Percentiles rank a stretch among this genome's conserved stretches.
Conservation (phyloP, 2,888 invertebrate species). For the Thecophora atra region DNA sequence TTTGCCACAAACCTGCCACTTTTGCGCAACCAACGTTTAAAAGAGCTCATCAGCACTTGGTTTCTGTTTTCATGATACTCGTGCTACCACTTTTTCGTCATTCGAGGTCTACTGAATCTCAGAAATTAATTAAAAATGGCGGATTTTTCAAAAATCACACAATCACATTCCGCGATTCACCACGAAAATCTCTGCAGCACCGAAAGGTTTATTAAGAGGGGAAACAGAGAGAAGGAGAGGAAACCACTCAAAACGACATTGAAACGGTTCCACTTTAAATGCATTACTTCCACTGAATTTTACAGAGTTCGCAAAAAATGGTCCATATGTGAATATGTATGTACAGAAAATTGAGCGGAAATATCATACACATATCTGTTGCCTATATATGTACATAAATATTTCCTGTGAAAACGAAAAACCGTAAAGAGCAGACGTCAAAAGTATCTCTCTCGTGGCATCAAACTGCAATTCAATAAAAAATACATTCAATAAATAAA, state of each 20-base stretch:
- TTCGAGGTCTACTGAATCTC: no score
- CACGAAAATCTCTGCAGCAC: background rate
- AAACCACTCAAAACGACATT: background rate
- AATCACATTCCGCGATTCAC: background rate
- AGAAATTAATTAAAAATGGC: background rate
- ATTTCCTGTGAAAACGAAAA: background rate
- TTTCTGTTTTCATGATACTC: background rate
- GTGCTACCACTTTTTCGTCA: background rate
- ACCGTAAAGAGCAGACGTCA: background rate
- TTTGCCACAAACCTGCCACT: background rate
- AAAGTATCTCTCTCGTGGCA: background rate
- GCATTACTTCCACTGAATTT: slow-evolving; percentile 27
- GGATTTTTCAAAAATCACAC: slow-evolving; percentile 2
- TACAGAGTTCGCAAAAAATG: slow-evolving; percentile 1
- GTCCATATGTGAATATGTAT: background rate
- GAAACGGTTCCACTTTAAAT: slow-evolving; percentile 3
- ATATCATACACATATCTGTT: background rate
- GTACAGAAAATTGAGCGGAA: background rate
- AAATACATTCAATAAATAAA: background rate
- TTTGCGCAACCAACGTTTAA: background rate
- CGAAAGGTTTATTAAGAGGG: background rate
- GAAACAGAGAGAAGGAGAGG: background rate
- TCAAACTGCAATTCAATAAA: slow-evolving; percentile 24
- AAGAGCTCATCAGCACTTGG: background rate
- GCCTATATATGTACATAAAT: background rate